phyloP scores from a whole-genome alignment of 1,140 invertebrate genomes.

The Danaus plexippus region DNA sequence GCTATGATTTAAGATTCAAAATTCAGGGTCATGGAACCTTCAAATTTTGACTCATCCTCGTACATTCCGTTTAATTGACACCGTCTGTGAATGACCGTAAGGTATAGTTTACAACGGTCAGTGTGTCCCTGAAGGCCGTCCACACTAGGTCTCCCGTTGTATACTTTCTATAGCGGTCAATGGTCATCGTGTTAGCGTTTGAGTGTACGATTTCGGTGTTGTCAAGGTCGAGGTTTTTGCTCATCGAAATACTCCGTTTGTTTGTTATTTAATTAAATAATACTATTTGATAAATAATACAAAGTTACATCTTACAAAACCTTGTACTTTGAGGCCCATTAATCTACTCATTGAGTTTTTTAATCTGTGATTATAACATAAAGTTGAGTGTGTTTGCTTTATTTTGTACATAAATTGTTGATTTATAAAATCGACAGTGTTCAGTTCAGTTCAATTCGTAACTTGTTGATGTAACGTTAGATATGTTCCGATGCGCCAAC shows the following conservation, averaged over 20 bases:
- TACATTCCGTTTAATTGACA: conserved; percentile 26
- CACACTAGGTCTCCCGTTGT: conserved; percentile 37
- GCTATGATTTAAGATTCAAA: conserved; percentile 21
- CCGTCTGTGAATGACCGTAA: conserved; percentile 27
- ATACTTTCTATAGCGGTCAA: conserved; percentile 64
- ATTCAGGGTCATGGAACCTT: conserved; percentile 19
- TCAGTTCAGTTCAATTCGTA: not conserved
- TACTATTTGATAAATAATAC: not conserved
- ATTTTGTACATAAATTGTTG: no score
- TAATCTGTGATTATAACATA: no score
- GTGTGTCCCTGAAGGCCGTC: conserved; percentile 50
- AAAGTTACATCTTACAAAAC: not conserved
- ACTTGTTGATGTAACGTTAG: conserved; percentile 1
- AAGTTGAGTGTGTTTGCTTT: no score
- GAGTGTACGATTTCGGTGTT: not conserved
- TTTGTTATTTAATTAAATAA: no score
- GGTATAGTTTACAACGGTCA: conserved; percentile 21
- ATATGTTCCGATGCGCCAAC: conserved; percentile 3
- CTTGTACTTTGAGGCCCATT: no score
- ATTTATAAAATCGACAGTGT: no score
- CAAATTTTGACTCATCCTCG: conserved; percentile 26
- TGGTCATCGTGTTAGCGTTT: conserved; percentile 32
- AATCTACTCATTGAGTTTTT: no score
- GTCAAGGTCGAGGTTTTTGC: conserved; percentile 15
- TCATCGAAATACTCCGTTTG: no score